These are phyloP conservation scores for Chiloscyllium punctatum DNA, from an alignment of 2,797 vertebrate species.

Conservation along the genomic window DNA sequence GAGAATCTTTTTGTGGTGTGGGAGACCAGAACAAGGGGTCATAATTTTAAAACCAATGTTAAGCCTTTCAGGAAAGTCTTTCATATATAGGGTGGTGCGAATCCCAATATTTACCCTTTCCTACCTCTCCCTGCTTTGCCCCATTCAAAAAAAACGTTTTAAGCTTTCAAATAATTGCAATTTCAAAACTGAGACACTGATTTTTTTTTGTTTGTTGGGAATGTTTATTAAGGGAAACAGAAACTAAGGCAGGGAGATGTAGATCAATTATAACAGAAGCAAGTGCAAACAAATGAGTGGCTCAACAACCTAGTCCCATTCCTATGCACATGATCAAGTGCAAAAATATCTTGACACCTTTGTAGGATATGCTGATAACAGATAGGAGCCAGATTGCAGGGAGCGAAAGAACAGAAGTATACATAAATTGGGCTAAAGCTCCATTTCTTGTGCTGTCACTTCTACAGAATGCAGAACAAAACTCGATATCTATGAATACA, in stretches of 20 bases:
- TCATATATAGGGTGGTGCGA: too few species aligned
- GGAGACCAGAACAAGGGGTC: neutral
- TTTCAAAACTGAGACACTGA: neutral
- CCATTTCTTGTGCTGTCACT: neutral
- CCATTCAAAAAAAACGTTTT: neutral
- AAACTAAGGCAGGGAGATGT: neutral
- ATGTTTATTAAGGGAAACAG: neutral
- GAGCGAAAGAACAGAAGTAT: neutral
- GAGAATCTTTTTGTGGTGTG: neutral
- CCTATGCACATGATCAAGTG: neutral
- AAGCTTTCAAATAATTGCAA: neutral
- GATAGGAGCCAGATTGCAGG: too few species aligned
- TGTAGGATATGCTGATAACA: neutral
- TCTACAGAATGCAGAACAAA: neutral
- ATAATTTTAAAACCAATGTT: neutral
- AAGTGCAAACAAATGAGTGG: neutral
- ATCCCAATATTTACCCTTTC: neutral
- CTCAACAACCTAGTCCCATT: neutral
- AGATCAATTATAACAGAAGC: neutral
- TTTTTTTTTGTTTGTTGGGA: neutral
- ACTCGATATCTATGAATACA: neutral
- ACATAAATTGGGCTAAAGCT: neutral
- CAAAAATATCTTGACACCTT: neutral
- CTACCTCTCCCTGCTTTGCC: too few species aligned
- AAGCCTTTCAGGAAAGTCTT: neutral